A percentile compares a stretch with the other conserved stretches of the same genome.
Evolutionary conservation across 2,797 vertebrate species (phyloP).

Genomic region (Gymnodraco acuticeps): DNA sequence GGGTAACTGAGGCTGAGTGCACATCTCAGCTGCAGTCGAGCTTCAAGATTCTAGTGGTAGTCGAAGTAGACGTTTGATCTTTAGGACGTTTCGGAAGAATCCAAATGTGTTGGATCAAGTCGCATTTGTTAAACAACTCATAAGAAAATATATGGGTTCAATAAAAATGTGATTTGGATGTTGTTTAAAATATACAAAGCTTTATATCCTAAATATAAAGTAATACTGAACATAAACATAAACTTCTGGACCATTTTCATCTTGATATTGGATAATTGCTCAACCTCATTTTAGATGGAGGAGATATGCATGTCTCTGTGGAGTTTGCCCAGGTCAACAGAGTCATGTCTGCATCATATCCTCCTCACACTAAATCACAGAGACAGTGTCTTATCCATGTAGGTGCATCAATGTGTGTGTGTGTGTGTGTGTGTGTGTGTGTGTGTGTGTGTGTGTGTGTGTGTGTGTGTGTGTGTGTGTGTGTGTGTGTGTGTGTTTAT

Average conservation of each 20-base stretch:
- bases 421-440: slow-evolving; percentile 15
- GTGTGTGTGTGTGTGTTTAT: slow-evolving; percentile 32
- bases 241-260: background rate
- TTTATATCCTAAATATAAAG: background rate
- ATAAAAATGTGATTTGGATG: background rate
- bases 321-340: slow-evolving; percentile 41
- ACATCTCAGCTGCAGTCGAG: background rate
- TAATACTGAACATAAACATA: slow-evolving; percentile 1
- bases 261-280: background rate
- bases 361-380: slow-evolving; percentile 58
- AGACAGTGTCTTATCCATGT: slow-evolving; percentile 26
- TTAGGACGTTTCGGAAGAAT: too few species aligned
- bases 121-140: background rate
- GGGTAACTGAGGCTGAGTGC: background rate
- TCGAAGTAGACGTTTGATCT: background rate
- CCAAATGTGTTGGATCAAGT: background rate
- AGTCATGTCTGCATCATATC: slow-evolving; percentile 64
- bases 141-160: background rate
- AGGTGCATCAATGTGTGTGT: slow-evolving; percentile 17
- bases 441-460: slow-evolving; percentile 8
- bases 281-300: background rate
- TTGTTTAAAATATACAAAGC: background rate
- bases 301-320: slow-evolving; percentile 49
- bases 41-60: background rate
- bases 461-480: background rate